A percentile compares a stretch with the other conserved stretches of the same genome.
Evolutionary conservation across 2,797 vertebrate species (phyloP).

Genomic region (Sphenodon punctatus): DNA sequence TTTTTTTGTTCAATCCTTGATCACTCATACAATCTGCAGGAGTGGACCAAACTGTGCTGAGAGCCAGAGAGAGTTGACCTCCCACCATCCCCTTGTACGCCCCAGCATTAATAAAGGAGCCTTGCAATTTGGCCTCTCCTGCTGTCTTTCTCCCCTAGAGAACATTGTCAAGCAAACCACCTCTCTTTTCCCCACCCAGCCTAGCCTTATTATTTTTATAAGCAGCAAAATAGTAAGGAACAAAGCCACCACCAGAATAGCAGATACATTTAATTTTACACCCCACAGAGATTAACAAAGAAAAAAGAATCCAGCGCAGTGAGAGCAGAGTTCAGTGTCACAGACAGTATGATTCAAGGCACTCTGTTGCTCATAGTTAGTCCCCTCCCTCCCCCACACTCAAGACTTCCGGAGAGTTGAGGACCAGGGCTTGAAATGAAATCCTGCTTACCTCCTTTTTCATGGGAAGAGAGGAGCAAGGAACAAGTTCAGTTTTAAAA

Average conservation of each 20-base stretch:
- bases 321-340: neutral
- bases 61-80: neutral
- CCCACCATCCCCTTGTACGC: neutral
- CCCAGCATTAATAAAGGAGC: neutral
- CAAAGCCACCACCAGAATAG: neutral
- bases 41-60: neutral
- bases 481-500: too few species aligned
- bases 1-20: accelerated
- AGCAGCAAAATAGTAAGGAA: accelerated
- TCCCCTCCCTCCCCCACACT: neutral
- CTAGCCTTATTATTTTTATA: neutral
- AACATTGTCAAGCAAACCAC: neutral
- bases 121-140: neutral
- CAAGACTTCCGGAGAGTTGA: neutral
- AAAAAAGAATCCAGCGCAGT: neutral
- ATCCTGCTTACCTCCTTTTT: neutral
- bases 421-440: neutral
- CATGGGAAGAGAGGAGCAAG: accelerated
- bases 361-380: conserved; percentile 46
- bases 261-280: neutral
- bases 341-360: conserved; percentile 37
- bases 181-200: neutral
- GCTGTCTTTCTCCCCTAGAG: neutral
- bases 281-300: accelerated
- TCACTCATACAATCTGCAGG: neutral